phyloP scores from a whole-genome alignment of 2,797 vertebrate species.

The Remorina albescens region DNA sequence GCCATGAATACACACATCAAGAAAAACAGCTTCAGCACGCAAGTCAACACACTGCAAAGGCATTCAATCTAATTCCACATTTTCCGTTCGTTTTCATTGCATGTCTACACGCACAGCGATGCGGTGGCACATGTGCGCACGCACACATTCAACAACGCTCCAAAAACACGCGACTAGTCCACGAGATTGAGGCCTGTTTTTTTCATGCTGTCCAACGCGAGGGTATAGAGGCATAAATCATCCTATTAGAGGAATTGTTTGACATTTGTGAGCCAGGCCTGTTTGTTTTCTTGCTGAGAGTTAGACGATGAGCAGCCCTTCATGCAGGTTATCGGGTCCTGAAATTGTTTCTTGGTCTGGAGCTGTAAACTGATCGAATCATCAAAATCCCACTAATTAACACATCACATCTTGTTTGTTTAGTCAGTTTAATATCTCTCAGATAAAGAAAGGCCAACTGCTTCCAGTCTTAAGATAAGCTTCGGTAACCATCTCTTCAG shows the following conservation, averaged over 20 bases:
- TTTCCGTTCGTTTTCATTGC: constrained; percentile 69
- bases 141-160: not conserved
- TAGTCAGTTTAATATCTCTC: not conserved
- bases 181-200: constrained; percentile 1
- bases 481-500: not conserved
- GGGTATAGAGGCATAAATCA: constrained; percentile 13
- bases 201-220: constrained; percentile 4
- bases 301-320: not conserved
- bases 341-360: not conserved
- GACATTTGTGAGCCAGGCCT: not conserved
- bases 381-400: not conserved
- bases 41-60: constrained; percentile 70
- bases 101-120: constrained; percentile 51
- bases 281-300: not conserved
- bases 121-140: constrained; percentile 27
- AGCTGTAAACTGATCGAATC: not conserved
- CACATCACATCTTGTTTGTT: not conserved
- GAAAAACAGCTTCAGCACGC: constrained; percentile 54
- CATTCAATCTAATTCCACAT: constrained; percentile 72
- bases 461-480: not conserved
- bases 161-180: not conserved
- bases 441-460: not conserved
- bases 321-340: not conserved
- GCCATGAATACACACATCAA: constrained; percentile 56
- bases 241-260: not conserved